A percentile compares a stretch with the other conserved stretches of the same genome.
These are phyloP conservation scores for Chascanopsetta lugubris DNA, from an alignment of 2,113 vertebrate genomes.

Conservation along the genomic window DNA sequence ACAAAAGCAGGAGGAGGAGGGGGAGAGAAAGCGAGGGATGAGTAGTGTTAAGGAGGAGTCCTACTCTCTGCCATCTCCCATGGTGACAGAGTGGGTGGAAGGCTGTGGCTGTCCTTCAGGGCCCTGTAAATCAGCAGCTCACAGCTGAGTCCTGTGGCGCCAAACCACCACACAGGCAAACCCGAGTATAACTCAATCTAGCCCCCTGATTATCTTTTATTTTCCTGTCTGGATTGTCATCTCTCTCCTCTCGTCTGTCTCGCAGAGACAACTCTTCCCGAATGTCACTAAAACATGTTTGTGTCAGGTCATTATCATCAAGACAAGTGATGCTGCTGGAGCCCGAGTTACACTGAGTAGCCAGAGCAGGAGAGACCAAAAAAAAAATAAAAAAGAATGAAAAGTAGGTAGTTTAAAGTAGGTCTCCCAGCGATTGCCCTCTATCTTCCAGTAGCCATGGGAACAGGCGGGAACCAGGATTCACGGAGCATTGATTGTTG, in stretches of 20 bases:
- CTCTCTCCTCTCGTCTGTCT: not conserved
- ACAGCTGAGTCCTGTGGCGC: constrained; percentile 49
- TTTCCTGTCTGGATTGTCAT: constrained; percentile 1
- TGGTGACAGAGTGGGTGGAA: constrained; percentile 70
- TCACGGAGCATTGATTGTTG: constrained; percentile 41
- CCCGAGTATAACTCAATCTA: constrained; percentile 14
- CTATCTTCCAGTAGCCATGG: constrained; percentile 59
- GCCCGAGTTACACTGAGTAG: not conserved
- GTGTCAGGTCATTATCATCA: not conserved
- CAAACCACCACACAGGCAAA: constrained; percentile 29
- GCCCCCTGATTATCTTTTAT: not conserved
- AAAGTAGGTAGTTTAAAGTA: too few species aligned
- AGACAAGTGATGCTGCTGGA: not conserved
- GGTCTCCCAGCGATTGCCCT: constrained; percentile 29
- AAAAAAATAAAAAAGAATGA: too few species aligned
- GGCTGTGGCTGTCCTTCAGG: constrained; percentile 61
- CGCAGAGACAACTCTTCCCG: not conserved
- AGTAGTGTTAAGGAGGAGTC: constrained; percentile 32
- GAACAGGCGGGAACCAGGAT: constrained; percentile 51
- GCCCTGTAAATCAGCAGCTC: constrained; percentile 62
- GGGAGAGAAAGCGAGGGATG: constrained; percentile 14
- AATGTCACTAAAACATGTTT: not conserved
- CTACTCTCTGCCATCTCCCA: constrained; percentile 57
- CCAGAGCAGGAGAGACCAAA: not conserved
- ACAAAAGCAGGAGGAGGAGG: not conserved